Base-by-base conservation (phyloP, 2,113 vertebrate genomes). In the Rafetus swinhoei region DNA sequence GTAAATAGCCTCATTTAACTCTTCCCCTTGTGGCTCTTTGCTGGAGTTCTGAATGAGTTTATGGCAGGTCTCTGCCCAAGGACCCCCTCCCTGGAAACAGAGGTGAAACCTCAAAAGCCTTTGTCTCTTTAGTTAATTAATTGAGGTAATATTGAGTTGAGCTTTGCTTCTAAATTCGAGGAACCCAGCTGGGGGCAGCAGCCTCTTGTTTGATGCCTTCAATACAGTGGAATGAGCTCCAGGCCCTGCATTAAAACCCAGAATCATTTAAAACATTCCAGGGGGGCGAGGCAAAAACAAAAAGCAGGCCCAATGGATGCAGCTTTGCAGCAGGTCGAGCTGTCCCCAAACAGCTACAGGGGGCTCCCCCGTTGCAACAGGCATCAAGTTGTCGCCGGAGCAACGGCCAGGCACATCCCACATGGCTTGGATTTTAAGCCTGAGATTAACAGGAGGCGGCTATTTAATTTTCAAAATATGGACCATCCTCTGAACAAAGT, bases 121-220 rank as follows among this genome's bases (percentile, higher is more conserved):
- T 97, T 98, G 97, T 98, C 95, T 95, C 95, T 1, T 18, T 85
- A 95, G 97, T 98, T 98, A 97, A 98, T 95, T 97, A 96, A 98
- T 97, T 98, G 98, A 93, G 39, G 97, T 97, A 95, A 98, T 98
- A 94, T 96, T 87, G 72, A 69, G 94, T 93, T 65, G 79, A 91
- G 89, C 97, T 97, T 95, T 97, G 95, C 96, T 94, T 96, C 74
- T 81, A 93, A 97, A 97, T 87, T 84, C 84, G 76, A 82, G 87
- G 86, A 94, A 86, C 96, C 52, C 87, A 94, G 97, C 95, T 93
- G 87, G 96, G 93, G 96, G 95, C 79, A 91, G 93, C 90, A 86
- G 89, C 88, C 92, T 95, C 92, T 95, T 90, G 89, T 91, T 93
- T 11, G 89, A 95, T 84, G 84, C 88, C 84, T 74, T 45, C 85